Evolutionary conservation across 2,888 invertebrate genomes (phyloP).

Genomic region (Apamea anceps): DNA sequence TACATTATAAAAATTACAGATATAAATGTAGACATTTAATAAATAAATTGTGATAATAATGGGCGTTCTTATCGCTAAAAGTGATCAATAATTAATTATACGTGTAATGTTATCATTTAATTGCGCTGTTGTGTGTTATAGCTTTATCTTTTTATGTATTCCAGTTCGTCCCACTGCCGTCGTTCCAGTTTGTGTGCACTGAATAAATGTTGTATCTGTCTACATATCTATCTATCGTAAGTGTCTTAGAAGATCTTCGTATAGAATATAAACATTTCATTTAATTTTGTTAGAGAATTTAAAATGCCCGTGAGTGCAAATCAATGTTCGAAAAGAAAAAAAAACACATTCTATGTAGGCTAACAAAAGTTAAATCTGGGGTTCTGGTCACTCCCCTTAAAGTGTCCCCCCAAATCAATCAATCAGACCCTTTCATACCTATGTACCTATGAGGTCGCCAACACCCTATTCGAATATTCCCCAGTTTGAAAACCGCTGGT

Average conservation of each 20-base stretch:
- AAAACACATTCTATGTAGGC: background rate
- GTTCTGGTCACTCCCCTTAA: too few species aligned
- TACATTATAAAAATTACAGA: background rate
- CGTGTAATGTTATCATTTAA: background rate
- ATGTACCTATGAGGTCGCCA: background rate
- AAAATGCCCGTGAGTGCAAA: background rate
- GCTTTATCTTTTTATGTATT: background rate
- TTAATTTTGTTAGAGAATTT: background rate
- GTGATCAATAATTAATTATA: background rate
- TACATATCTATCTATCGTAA: background rate
- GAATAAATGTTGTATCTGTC: background rate
- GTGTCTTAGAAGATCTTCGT: background rate
- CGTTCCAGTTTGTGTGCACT: background rate
- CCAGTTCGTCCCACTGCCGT: too few species aligned
- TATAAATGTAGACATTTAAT: background rate
- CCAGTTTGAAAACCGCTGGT: conserved; percentile 39
- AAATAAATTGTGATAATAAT: background rate
- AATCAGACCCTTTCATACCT: background rate
- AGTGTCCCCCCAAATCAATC: conserved; percentile 11
- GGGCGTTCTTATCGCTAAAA: background rate
- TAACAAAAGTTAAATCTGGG: background rate
- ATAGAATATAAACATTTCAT: background rate
- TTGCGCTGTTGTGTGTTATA: background rate
- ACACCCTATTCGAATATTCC: background rate
- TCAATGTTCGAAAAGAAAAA: background rate